A percentile compares a stretch with the other conserved stretches of the same genome.
Evolutionary conservation across 2,113 vertebrate genomes (phyloP).

Genomic region (Heptranchias perlo): DNA sequence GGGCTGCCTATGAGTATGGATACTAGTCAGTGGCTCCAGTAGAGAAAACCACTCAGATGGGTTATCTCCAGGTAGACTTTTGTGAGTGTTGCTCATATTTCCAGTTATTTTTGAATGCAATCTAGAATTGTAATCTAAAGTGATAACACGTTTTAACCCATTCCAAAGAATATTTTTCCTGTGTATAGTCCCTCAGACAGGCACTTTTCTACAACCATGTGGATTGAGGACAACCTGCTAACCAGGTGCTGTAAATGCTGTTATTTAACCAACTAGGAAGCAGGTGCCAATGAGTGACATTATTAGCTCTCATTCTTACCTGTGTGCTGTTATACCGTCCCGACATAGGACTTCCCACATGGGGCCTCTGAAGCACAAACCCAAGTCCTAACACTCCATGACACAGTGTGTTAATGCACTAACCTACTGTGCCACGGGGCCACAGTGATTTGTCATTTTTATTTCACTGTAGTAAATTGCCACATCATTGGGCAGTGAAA

Average conservation of each 20-base stretch:
- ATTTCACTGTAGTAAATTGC: slow-evolving; percentile 31
- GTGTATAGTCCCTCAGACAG: background rate
- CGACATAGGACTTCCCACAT: background rate
- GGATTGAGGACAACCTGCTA: background rate
- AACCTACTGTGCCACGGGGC: slow-evolving; percentile 21
- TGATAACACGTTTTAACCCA: background rate
- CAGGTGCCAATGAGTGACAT: background rate
- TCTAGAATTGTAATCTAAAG: background rate
- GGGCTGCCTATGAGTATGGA: background rate
- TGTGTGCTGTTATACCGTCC: too few species aligned
- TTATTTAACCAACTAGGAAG: background rate
- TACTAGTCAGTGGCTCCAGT: background rate
- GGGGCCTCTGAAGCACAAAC: background rate
- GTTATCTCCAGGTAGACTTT: background rate
- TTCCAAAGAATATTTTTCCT: background rate
- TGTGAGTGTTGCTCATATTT: background rate
- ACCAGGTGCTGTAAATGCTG: background rate
- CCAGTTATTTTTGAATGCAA: background rate
- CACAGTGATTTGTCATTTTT: slow-evolving; percentile 36
- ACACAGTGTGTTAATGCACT: slow-evolving; percentile 30
- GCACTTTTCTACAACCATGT: background rate
- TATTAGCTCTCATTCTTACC: background rate
- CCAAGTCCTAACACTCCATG: slow-evolving; percentile 16
- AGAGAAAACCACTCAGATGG: background rate
- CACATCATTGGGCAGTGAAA: slow-evolving; percentile 37